Base-by-base conservation (phyloP, 2,113 vertebrate genomes). In the Cygnus atratus region DNA sequence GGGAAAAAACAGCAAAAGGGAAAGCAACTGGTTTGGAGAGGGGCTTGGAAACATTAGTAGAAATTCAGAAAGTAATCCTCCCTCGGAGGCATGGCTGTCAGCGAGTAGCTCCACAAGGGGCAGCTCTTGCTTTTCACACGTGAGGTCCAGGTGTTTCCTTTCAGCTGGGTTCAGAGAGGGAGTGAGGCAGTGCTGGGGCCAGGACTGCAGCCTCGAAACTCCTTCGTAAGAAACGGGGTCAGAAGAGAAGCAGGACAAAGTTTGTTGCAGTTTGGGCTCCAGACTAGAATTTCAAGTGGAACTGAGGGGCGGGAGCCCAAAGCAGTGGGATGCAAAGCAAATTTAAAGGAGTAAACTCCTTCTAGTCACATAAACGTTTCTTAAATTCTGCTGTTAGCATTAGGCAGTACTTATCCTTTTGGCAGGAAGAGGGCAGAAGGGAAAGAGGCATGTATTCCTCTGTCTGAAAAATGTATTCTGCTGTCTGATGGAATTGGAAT, bases 191-290 rank as follows among this genome's bases (percentile, higher is more conserved):
- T 11, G 26, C 28, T 28, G 67, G 43, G 20, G 33, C 61, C 7
- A 20, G 46, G 43, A 54, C 2, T 75, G 52, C 16, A 1, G 0
- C n/a, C 22, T 33, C 1, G 2, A 26, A 72, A 24, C 22, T 55
- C 4, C 1, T 37, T 62, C 6, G 31, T 59, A 33, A 28, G 35
- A 62, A 54, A 37, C 0, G 2, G 35, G 25, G 39, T 71, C 10
- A 11, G 20, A 50, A 77, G 9, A 12, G n/a, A 67, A 33, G 9
- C 12, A 3, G 0, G 1, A 24, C 13, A 41, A 52, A 11, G 20
- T 39, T 83, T 4, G 3, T 28, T 67, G 12, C 29, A 6, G 63
- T 29, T 83, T 75, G 39, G n/a, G 70, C 20, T 39, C 33, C 43
- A 74, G 67, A 31, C 55, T 59, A 50, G 57, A 77, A 9, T 11